Conservation (phyloP, 2,888 invertebrate genomes). For the Euspilapteryx auroguttella region DNA sequence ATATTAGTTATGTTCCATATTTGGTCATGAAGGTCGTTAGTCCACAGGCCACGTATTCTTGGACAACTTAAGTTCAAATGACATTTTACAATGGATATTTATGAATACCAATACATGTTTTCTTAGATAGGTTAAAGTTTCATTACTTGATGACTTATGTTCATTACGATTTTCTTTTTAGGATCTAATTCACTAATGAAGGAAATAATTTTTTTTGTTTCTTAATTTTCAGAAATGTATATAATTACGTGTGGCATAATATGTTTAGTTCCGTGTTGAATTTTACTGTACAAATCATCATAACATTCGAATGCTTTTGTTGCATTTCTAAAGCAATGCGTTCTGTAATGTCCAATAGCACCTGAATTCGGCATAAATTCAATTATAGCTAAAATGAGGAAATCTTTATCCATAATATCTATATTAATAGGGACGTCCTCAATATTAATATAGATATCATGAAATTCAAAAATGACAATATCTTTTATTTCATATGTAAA, state of each 20-base stretch:
- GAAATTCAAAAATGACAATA: not conserved
- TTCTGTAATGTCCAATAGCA: not conserved
- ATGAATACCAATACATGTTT: slow-evolving; percentile 10
- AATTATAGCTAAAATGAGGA: not conserved
- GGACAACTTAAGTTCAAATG: slow-evolving; percentile 6
- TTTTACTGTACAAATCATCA: not conserved
- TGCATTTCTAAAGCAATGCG: not conserved
- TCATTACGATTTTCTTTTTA: too few relatives aligned
- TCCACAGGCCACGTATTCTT: slow-evolving; percentile 4
- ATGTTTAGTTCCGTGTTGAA: not conserved
- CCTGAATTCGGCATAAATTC: not conserved
- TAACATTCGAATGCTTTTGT: not conserved
- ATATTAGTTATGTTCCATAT: slow-evolving; percentile 6
- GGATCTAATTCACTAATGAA: too few relatives aligned
- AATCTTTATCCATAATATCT: not conserved
- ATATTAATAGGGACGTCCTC: not conserved
- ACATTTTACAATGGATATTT: slow-evolving; percentile 8
- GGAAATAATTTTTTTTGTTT: too few relatives aligned
- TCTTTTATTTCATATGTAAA: not conserved
- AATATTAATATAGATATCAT: not conserved
- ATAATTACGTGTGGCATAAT: not conserved
- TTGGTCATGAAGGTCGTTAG: slow-evolving; percentile 6
- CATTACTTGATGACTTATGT: too few relatives aligned
- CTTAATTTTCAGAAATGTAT: too few relatives aligned
- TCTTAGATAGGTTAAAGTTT: too few relatives aligned